Conservation (phyloP, 2,797 vertebrate species). For the Fistularia tabacaria region DNA sequence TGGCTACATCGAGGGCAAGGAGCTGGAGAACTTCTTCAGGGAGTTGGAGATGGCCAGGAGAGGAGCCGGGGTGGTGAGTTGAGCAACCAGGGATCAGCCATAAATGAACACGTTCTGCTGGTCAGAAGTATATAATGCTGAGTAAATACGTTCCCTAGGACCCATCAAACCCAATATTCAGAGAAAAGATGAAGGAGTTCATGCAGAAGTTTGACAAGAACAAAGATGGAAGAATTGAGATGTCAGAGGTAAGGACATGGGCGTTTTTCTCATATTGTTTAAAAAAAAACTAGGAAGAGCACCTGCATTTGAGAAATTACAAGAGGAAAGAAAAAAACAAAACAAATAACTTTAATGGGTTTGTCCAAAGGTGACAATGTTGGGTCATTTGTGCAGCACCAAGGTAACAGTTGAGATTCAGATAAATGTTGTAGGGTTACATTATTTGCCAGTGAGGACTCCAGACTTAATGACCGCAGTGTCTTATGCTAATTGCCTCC, state of each 20-base stretch:
- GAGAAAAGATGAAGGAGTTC: constrained; percentile 95
- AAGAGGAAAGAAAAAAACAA: too few relatives aligned
- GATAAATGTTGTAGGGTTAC: too few relatives aligned
- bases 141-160: constrained; percentile 66
- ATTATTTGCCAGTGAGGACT: too few relatives aligned
- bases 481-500: too few relatives aligned
- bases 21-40: constrained; percentile 95
- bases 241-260: constrained; percentile 86
- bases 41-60: constrained; percentile 89
- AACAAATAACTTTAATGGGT: too few relatives aligned
- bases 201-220: constrained; percentile 98
- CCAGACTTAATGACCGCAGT: too few relatives aligned
- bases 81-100: not conserved
- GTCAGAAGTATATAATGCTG: too few relatives aligned
- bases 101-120: too few relatives aligned
- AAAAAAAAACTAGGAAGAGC: not conserved
- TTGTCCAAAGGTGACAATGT: too few relatives aligned
- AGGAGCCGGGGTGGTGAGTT: constrained; percentile 90
- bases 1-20: constrained; percentile 97
- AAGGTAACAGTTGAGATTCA: too few relatives aligned
- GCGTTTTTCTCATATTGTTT: not conserved
- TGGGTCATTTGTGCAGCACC: too few relatives aligned
- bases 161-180: constrained; percentile 80
- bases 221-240: constrained; percentile 92
- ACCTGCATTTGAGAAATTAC: not conserved